Percentiles rank a stretch among this genome's conserved stretches.
Conservation (phyloP, 2,113 vertebrate species). For the Thalassarche chlororhynchos region DNA sequence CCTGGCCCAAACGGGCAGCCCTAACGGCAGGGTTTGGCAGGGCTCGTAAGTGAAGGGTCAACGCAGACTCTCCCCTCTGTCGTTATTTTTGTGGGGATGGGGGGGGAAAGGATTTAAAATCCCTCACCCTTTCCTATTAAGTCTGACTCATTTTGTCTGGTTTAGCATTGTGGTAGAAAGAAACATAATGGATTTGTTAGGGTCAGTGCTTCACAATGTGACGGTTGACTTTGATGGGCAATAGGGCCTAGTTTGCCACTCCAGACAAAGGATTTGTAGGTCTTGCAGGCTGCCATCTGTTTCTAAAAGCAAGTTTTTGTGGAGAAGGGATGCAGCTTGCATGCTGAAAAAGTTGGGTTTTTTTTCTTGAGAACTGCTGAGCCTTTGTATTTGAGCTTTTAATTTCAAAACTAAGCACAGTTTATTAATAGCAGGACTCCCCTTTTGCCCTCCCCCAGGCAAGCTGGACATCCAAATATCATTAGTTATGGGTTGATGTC, state of each 20-base stretch:
- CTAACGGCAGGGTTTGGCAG: neutral
- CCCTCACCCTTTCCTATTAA: conserved; percentile 30
- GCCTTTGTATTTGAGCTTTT: neutral
- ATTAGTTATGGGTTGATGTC: neutral
- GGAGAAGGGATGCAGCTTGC: conserved; percentile 4
- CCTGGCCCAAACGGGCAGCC: neutral
- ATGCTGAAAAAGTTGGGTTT: conserved; percentile 8
- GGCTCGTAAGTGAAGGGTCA: neutral
- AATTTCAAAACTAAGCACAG: neutral
- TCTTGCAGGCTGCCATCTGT: conserved; percentile 75
- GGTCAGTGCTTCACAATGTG: conserved; percentile 75
- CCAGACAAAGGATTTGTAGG: conserved; percentile 67
- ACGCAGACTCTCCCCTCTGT: neutral
- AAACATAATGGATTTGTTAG: conserved; percentile 74
- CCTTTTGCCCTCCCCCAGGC: neutral
- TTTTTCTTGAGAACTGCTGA: neutral
- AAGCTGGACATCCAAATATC: neutral
- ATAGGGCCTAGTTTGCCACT: conserved; percentile 46
- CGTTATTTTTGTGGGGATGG: neutral
- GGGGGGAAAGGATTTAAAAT: conserved; percentile 23
- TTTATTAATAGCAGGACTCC: neutral
- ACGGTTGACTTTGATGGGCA: conserved; percentile 65
- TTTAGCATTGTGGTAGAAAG: conserved; percentile 57
- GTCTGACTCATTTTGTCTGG: conserved; percentile 60
- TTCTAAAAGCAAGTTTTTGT: conserved; percentile 62